These are phyloP conservation scores for Uria lomvia DNA, from an alignment of 2,113 vertebrate genomes.

Conservation along the genomic window DNA sequence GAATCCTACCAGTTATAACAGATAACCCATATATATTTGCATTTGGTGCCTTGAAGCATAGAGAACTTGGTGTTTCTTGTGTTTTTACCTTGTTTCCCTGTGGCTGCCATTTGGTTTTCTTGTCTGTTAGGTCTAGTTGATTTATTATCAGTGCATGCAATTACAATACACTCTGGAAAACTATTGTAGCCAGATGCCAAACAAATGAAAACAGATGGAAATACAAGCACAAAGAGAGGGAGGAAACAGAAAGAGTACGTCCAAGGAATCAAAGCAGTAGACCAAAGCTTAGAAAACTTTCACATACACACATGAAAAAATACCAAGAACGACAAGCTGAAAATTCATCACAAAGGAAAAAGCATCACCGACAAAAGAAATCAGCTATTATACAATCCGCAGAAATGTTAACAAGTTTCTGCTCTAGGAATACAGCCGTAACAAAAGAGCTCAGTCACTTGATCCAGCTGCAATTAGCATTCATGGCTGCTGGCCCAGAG, in stretches of 20 bases:
- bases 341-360: constrained; percentile 29
- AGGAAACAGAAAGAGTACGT: neutral
- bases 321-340: constrained; percentile 14
- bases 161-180: constrained; percentile 67
- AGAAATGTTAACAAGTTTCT: constrained; percentile 47
- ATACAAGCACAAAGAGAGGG: constrained; percentile 30
- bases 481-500: constrained; percentile 20
- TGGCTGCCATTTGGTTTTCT: constrained; percentile 62
- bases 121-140: constrained; percentile 59
- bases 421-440: neutral
- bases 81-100: constrained; percentile 63
- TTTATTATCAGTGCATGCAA: constrained; percentile 68
- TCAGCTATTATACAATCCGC: neutral
- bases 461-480: constrained; percentile 41
- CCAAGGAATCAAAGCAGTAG: constrained; percentile 46
- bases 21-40: neutral
- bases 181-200: constrained; percentile 63
- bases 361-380: neutral
- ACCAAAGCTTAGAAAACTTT: constrained; percentile 29
- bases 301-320: neutral
- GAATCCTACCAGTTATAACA: constrained; percentile 20
- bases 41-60: constrained; percentile 24
- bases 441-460: constrained; percentile 22
- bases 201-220: constrained; percentile 73
- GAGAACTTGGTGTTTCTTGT: constrained; percentile 24